phyloP scores from a whole-genome alignment of 2,888 invertebrate species.

The Clepsis dumicolana region DNA sequence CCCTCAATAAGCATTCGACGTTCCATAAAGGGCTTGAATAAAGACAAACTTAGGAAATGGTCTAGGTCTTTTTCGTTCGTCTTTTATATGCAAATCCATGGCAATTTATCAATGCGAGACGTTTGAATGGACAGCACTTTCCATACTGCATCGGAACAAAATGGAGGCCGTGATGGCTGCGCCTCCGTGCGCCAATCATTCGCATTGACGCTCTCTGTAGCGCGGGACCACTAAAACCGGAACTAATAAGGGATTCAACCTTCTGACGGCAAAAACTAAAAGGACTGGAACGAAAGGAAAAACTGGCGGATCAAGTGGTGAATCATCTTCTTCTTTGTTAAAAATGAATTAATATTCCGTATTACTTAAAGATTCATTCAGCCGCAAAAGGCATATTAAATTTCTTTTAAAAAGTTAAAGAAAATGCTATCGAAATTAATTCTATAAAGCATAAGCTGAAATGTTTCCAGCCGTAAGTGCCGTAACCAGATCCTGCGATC shows the following conservation, averaged over 20 bases:
- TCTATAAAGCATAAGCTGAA: background rate
- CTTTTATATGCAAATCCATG: conserved; percentile 78
- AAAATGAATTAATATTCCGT: background rate
- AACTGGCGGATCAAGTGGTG: no score
- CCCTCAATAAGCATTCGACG: conserved; percentile 51
- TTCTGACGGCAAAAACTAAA: background rate
- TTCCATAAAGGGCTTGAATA: conserved; percentile 61
- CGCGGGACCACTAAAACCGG: background rate
- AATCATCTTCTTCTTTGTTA: no score
- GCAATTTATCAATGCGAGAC: conserved; percentile 80
- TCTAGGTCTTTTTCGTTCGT: conserved; percentile 64
- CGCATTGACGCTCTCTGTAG: conserved; percentile 21
- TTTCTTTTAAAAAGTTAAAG: background rate
- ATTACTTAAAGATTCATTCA: background rate
- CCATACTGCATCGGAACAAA: conserved; percentile 62
- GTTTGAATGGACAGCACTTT: conserved; percentile 74
- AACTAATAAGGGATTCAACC: background rate
- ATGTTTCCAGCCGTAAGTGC: background rate
- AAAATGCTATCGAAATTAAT: background rate
- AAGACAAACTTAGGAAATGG: conserved; percentile 65
- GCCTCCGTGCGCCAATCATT: conserved; percentile 36
- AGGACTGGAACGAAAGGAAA: no score
- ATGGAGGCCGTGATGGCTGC: conserved; percentile 52
- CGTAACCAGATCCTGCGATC: conserved; percentile 10
- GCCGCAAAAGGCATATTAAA: background rate